Conservation (phyloP, 2,113 vertebrate species). For the Sebastes schlegelii region DNA sequence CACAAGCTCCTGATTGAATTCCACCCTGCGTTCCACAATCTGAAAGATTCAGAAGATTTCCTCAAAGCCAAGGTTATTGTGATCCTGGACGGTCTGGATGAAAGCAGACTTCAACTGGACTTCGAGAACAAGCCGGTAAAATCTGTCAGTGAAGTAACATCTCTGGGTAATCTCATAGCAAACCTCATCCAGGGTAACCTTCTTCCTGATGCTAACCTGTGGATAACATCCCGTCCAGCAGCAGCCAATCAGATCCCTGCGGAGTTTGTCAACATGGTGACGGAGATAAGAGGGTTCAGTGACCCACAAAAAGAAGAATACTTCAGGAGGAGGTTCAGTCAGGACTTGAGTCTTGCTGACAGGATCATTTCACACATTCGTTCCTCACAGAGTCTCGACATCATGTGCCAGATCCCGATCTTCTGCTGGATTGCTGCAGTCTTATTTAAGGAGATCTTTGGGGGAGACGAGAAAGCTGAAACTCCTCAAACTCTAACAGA, state of each 20-base stretch:
- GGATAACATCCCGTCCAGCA: slow-evolving; percentile 52
- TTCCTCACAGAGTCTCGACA: slow-evolving; percentile 57
- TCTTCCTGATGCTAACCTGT: too few relatives aligned
- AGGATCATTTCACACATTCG: slow-evolving; percentile 52
- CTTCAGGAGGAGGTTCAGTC: slow-evolving; percentile 45
- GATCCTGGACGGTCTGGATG: too few relatives aligned
- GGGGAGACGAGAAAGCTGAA: background rate
- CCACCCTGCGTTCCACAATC: too few relatives aligned
- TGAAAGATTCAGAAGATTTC: too few relatives aligned
- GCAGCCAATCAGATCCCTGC: slow-evolving; percentile 51
- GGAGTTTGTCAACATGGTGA: slow-evolving; percentile 32
- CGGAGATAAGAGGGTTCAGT: slow-evolving; percentile 67
- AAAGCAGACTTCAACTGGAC: too few relatives aligned
- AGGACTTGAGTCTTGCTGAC: rapidly evolving
- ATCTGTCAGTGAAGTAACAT: too few relatives aligned
- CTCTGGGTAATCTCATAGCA: too few relatives aligned
- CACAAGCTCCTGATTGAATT: too few relatives aligned
- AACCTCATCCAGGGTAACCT: too few relatives aligned
- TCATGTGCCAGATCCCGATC: slow-evolving; percentile 72
- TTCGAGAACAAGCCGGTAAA: too few relatives aligned
- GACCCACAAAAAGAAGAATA: slow-evolving; percentile 67
- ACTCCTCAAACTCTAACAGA: slow-evolving; percentile 69
- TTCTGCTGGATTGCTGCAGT: slow-evolving; percentile 73
- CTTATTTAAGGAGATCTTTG: slow-evolving; percentile 60
- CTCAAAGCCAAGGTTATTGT: too few relatives aligned